phyloP scores from a whole-genome alignment of 2,888 invertebrate species.

The Nebria salina region DNA sequence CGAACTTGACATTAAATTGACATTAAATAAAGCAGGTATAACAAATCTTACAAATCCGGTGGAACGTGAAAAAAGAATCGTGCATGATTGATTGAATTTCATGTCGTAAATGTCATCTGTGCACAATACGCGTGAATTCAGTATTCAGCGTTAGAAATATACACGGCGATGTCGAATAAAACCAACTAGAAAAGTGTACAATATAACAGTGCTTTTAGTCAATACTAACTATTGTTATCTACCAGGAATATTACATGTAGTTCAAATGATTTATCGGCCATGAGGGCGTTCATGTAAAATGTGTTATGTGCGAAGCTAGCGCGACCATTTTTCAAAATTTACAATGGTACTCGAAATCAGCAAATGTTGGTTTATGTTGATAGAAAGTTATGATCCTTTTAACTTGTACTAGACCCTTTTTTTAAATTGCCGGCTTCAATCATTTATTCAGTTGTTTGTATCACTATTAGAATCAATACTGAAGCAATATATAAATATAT shows the following conservation, averaged over 20 bases:
- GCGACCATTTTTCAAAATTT: not conserved
- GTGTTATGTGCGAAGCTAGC: not conserved
- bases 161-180: not conserved
- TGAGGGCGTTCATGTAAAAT: not conserved
- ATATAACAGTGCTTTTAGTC: not conserved
- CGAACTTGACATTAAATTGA: not conserved
- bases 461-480: not conserved
- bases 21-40: not conserved
- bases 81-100: not conserved
- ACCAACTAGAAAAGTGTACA: not conserved
- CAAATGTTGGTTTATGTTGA: not conserved
- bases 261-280: not conserved
- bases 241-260: not conserved
- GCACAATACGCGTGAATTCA: not conserved
- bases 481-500: too few species aligned
- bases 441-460: not conserved
- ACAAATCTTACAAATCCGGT: not conserved
- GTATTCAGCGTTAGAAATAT: not conserved
- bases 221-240: constrained; percentile 1
- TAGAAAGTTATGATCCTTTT: not conserved
- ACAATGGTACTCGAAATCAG: not conserved
- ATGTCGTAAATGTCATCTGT: not conserved
- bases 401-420: not conserved
- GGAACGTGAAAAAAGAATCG: not conserved
- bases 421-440: not conserved